Evolutionary conservation across 2,113 vertebrate species (phyloP).

Genomic region (Platichthys flesus): DNA sequence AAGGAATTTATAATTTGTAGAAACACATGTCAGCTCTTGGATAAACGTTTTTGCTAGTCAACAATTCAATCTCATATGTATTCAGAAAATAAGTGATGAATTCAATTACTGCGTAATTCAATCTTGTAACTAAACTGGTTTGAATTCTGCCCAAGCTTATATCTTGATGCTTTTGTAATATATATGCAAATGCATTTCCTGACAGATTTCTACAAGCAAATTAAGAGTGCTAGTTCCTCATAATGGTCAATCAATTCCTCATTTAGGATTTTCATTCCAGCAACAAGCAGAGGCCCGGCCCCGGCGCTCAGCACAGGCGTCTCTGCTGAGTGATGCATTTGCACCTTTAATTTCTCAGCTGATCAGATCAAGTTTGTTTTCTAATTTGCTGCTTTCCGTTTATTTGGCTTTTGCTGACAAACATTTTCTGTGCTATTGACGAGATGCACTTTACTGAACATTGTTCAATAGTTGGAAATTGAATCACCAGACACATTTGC

Average conservation of each 20-base stretch:
- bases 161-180: conserved; percentile 65
- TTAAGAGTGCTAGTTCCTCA: conserved; percentile 57
- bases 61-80: conserved; percentile 35
- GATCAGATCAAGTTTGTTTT: conserved; percentile 30
- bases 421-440: conserved; percentile 14
- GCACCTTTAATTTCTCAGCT: conserved; percentile 32
- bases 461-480: conserved; percentile 42
- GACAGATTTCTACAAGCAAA: conserved; percentile 64
- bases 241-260: conserved; percentile 64
- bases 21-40: conserved; percentile 1
- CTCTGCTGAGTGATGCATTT: conserved; percentile 31
- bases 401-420: conserved; percentile 51
- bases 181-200: conserved; percentile 71
- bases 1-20: not conserved
- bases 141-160: conserved; percentile 56
- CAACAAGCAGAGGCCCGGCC: conserved; percentile 16
- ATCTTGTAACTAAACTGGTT: conserved; percentile 44
- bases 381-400: conserved; percentile 23
- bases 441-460: conserved; percentile 39
- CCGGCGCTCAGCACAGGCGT: not conserved
- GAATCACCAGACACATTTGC: conserved; percentile 44
- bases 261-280: conserved; percentile 53
- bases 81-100: conserved; percentile 52
- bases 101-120: conserved; percentile 59
- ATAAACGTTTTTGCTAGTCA: conserved; percentile 34